Base-by-base conservation (phyloP, 2,797 vertebrate species). In the Chaetodon trifasciatus region DNA sequence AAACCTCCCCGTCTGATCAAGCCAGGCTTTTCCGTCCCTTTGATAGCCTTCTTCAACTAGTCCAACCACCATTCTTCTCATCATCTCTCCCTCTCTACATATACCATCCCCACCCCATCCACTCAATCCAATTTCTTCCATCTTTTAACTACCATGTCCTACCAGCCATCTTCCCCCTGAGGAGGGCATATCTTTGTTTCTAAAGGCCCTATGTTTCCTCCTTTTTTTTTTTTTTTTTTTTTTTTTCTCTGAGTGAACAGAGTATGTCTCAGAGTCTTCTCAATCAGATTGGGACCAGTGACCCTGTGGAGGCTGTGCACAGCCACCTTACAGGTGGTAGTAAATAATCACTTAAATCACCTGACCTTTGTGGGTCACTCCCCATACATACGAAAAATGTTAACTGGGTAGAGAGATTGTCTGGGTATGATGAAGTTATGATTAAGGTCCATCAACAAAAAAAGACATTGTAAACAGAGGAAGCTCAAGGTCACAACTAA, bases 1-100 rank as follows among this genome's bases (percentile, higher is more conserved):
- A 83, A 82, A 71, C 71, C 55, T 76, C 77, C 49, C 24, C 74
- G 32, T 87, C 61, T 75, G 72, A 79, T 82, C 55, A 76, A 74
- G 17, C 50, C 52, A 58, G 65, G 65, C 32, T 42, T 74, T 86
- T 82, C 75, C 74, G 71, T 79, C 68, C 66, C 52, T 70, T 70
- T 28, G 53, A 75, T 77, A 37, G 71, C 77, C 65, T 79, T 83
- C 70, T 68, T 84, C 64, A 86, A 40, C 52, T 40, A 70, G 69
- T 82, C 55, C 52, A 80, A 73, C 62, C 32, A 63, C 47, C 23
- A 44, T 74, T 64, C 71, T 28, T 74, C 66, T 70, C 73, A 79
- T 82, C 70, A 66, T 76, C 71, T 76, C 71, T 74, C n/a, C 39
- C 50, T 66, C 17, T 69, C 39, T 70, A 28, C 5, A 42, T 66